These are phyloP conservation scores for Gasterosteus nipponicus DNA, from an alignment of 2,113 vertebrate species.

Conservation along the genomic window DNA sequence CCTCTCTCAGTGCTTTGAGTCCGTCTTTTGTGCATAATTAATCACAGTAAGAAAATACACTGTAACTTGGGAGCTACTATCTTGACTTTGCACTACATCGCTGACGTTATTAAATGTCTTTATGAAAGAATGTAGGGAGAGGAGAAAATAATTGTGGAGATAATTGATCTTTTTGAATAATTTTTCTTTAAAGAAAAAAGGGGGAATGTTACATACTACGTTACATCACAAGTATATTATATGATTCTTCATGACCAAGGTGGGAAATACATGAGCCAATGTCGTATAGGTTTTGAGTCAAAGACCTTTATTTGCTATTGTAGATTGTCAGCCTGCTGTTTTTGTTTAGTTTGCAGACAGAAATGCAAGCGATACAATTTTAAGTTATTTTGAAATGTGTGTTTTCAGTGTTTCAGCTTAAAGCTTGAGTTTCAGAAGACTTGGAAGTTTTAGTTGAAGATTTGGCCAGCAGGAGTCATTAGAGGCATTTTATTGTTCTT, in stretches of 20 bases:
- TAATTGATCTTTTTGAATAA: neutral
- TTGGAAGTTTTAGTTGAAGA: neutral
- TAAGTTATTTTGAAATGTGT: neutral
- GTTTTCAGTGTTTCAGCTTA: neutral
- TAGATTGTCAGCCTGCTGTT: neutral
- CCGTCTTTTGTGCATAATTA: neutral
- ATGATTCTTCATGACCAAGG: neutral
- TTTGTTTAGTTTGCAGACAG: neutral
- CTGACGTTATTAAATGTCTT: neutral
- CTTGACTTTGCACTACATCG: neutral
- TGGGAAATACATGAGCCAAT: neutral
- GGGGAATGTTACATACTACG: neutral
- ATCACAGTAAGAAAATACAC: constrained; percentile 2
- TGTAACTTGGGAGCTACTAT: neutral
- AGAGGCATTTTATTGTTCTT: neutral
- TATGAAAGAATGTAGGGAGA: neutral
- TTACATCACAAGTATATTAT: neutral
- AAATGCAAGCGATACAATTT: neutral
- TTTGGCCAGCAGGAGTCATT: neutral
- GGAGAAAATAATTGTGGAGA: too few relatives aligned
- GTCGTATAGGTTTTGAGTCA: neutral
- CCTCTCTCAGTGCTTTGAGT: constrained; percentile 12
- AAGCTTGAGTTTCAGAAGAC: neutral
- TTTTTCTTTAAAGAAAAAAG: neutral
- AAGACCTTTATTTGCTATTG: neutral